These are phyloP conservation scores for Lepidostoma basale DNA, from an alignment of 1,140 invertebrate genomes.

Conservation along the genomic window DNA sequence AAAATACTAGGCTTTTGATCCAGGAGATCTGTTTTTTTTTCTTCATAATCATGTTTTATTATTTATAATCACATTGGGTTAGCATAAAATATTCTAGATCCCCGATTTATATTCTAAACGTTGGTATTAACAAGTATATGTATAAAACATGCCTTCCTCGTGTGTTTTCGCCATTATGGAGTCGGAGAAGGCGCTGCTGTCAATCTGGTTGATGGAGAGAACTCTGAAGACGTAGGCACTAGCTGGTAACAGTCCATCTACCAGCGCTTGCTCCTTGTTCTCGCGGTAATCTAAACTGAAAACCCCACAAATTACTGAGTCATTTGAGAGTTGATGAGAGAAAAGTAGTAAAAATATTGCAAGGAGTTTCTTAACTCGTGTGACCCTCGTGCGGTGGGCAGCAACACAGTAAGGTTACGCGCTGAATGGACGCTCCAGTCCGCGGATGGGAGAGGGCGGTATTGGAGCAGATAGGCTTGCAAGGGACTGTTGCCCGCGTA, in stretches of 20 bases:
- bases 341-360: too few species aligned
- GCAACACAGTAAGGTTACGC: conserved; percentile 9
- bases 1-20: too few species aligned
- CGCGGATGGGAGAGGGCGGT: conserved; percentile 54
- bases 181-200: conserved; percentile 71
- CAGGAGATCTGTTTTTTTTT: too few species aligned
- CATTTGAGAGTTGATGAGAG: too few species aligned
- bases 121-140: too few species aligned
- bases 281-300: conserved; percentile 21
- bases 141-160: conserved; percentile 70
- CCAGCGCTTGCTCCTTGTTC: conserved; percentile 55
- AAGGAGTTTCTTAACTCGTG: too few species aligned
- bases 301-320: not conserved
- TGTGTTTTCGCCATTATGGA: conserved; percentile 71
- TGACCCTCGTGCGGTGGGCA: not conserved
- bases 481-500: conserved; percentile 84
- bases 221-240: conserved; percentile 80
- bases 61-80: too few species aligned
- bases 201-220: conserved; percentile 78
- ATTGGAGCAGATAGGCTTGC: conserved; percentile 77
- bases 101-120: too few species aligned
- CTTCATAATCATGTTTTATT: too few species aligned
- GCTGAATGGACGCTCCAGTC: conserved; percentile 55
- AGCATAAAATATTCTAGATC: too few species aligned
- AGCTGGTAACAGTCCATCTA: conserved; percentile 72